Evolutionary conservation across 1,140 invertebrate genomes (phyloP).

Genomic region (Eupeodes corollae): DNA sequence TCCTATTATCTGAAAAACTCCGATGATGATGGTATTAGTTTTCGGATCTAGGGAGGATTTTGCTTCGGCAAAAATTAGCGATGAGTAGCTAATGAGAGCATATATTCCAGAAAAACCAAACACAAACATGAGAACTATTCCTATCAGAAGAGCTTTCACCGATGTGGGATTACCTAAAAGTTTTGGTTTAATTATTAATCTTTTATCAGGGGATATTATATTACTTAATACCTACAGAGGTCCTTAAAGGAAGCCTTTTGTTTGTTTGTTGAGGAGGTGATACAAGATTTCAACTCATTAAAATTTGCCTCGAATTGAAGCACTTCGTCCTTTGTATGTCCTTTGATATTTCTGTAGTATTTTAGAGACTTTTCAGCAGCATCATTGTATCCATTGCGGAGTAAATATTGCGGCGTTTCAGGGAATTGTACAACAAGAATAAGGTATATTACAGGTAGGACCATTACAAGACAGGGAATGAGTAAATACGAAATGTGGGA

Average conservation of each 20-base stretch:
- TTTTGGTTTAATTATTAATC: too few species aligned
- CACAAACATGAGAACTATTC: slow-evolving; percentile 23
- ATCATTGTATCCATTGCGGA: slow-evolving; percentile 11
- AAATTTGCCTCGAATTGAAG: slow-evolving; percentile 15
- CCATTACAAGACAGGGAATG: slow-evolving; percentile 20
- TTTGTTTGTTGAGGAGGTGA: slow-evolving; percentile 11
- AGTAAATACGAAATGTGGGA: slow-evolving; percentile 22
- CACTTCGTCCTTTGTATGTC: slow-evolving; percentile 10
- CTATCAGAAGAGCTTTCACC: slow-evolving; percentile 16
- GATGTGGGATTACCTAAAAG: slow-evolving; percentile 17
- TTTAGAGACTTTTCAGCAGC: slow-evolving; percentile 18
- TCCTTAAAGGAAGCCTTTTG: slow-evolving; percentile 9
- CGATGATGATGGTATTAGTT: slow-evolving; percentile 44
- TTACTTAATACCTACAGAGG: slow-evolving; percentile 23
- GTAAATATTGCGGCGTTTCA: slow-evolving; percentile 25
- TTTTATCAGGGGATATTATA: neutral
- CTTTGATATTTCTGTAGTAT: slow-evolving; percentile 21
- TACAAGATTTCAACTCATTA: slow-evolving; percentile 18
- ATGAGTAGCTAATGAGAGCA: slow-evolving; percentile 30
- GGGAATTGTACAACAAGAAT: slow-evolving; percentile 17
- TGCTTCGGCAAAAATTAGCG: slow-evolving; percentile 51
- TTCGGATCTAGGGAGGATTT: slow-evolving; percentile 44
- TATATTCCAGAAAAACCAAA: slow-evolving; percentile 27
- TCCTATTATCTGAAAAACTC: slow-evolving; percentile 41
- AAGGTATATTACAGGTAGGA: slow-evolving; percentile 19